A percentile compares a stretch with the other conserved stretches of the same genome.
Evolutionary conservation across 53 echinoderm and acorn worm species (phyloP).

Genomic region (Echinometra lucunter): DNA sequence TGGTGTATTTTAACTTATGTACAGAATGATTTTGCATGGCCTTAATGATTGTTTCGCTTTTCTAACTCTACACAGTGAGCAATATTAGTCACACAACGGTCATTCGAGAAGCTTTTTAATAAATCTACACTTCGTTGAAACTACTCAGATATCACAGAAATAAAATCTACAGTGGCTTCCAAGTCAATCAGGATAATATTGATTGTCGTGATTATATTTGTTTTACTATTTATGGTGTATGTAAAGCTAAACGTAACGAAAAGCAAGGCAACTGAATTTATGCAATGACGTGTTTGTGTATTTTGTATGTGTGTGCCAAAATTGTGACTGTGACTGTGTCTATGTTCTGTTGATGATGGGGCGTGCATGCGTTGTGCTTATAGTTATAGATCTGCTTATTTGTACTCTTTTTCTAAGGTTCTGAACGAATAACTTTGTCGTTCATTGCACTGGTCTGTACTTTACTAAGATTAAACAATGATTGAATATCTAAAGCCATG

Average conservation of each 20-base stretch:
- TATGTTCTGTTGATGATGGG: background rate
- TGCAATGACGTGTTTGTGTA: conserved; percentile 71
- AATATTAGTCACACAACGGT: background rate
- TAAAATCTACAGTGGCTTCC: background rate
- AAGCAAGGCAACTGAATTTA: conserved; percentile 71
- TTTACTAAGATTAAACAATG: conserved; percentile 16
- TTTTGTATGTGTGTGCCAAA: conserved; percentile 69
- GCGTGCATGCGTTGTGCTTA: conserved; percentile 50
- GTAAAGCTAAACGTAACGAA: conserved; percentile 14
- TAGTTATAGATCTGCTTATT: conserved; percentile 39
- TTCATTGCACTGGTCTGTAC: conserved; percentile 28
- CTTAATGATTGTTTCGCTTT: conserved; percentile 46
- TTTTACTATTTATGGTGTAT: conserved; percentile 65
- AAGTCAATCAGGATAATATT: conserved; percentile 22
- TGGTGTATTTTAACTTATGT: conserved; percentile 69
- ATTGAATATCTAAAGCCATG: conserved; percentile 6
- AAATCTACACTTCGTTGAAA: background rate
- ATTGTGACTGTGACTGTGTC: conserved; percentile 26
- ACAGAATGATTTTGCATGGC: conserved; percentile 68
- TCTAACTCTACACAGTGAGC: conserved; percentile 17
- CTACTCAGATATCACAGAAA: background rate
- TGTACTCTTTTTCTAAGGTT: conserved; percentile 65
- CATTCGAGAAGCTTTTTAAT: background rate
- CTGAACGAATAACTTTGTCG: conserved; percentile 38
- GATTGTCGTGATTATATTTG: conserved; percentile 57